Base-by-base conservation (phyloP, 2,888 invertebrate species). In the Acleris cristana region DNA sequence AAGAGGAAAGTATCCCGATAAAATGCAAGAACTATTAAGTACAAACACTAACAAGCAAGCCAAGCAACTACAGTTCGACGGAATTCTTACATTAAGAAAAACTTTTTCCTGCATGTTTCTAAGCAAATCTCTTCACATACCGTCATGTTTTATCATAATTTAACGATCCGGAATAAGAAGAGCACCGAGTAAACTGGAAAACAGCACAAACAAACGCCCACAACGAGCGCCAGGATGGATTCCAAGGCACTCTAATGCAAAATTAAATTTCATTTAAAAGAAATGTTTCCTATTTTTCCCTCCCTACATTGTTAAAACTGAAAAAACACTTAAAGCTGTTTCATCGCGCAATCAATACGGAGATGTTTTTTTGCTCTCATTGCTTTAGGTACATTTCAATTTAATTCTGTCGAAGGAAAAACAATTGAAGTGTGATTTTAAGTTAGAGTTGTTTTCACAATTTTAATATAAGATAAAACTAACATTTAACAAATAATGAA, bases 241-340 rank as follows among this genome's bases (percentile, higher is more conserved):
- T 57, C 62, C 65, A 58, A 56, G 69, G 30, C 61, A 66, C 68
- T 71, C 64, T 44, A 69, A 71, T 70, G 61, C 49, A 70, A 59
- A 73, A 74, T 75, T 71, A 65, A 70, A 61, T 71, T 70, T 53
- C 54, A 68, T 68, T 65, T 64, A 52, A 70, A 70, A 60, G 61
- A 60, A 68, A 61, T 61, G 40, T 61, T 55, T 56, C n/a, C 21
- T 56, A 55, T 63, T 55, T 55, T 55, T 51, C n/a, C 56, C 23
- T 63, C 49, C 26, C 19, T 51, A 61, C 8, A 56, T 65, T 65
- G 55, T 65, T 61, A 61, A 58, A 63, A 52, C 64, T 64, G 65
- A 60, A 61, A 60, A 55, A 65, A 60, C 54, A 30, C 23, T 49
- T 23, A 55, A 48, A 51, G 44, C 51, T 44, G 55, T 55, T 61